These are phyloP conservation scores for Malurus elegans DNA, from an alignment of 2,113 vertebrate genomes.

Conservation along the genomic window DNA sequence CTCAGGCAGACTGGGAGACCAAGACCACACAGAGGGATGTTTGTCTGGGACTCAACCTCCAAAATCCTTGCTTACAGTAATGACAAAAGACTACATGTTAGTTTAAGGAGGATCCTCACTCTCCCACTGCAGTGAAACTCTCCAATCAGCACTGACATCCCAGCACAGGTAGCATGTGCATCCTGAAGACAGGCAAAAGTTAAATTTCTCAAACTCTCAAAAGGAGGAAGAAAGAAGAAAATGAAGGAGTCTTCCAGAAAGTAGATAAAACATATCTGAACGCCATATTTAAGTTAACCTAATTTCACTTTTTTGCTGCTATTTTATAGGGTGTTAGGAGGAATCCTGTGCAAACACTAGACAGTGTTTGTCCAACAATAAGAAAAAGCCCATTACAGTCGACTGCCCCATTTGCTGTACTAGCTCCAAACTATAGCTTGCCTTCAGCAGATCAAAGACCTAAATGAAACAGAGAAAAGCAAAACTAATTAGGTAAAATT, in stretches of 20 bases:
- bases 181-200: neutral
- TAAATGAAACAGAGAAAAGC: neutral
- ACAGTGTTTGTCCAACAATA: neutral
- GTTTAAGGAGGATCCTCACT: neutral
- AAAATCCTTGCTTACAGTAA: conserved; percentile 7
- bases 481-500: neutral
- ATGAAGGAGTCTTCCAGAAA: neutral
- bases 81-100: neutral
- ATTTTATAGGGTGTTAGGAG: neutral
- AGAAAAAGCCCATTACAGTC: neutral
- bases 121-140: neutral
- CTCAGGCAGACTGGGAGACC: neutral
- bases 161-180: neutral
- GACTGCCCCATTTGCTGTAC: neutral
- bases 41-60: neutral
- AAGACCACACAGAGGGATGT: conserved; percentile 34
- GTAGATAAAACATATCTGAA: neutral
- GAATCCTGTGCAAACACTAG: neutral
- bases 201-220: neutral
- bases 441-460: neutral
- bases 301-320: neutral
- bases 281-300: neutral
- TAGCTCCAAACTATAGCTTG: neutral
- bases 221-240: neutral
- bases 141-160: neutral